A percentile compares a stretch with the other conserved stretches of the same genome.
These are phyloP conservation scores for Peromyscus aztecus DNA, from an alignment of 2,797 vertebrate species.

Conservation along the genomic window DNA sequence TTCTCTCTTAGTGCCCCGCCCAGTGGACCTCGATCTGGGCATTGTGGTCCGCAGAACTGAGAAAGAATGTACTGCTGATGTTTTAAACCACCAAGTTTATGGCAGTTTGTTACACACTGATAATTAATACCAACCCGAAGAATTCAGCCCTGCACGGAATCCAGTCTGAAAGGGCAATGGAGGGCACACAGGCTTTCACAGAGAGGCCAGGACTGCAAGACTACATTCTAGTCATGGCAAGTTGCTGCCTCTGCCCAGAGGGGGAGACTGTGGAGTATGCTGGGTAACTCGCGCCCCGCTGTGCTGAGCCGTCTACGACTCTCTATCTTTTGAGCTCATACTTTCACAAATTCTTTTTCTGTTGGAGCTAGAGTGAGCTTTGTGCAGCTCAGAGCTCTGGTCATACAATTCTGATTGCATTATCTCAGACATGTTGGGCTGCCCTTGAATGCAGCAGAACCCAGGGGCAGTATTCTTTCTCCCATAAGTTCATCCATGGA, in stretches of 20 bases:
- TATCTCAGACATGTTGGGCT: background rate
- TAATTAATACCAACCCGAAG: background rate
- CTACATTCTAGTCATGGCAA: background rate
- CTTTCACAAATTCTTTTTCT: conserved; percentile 38
- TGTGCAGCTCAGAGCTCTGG: background rate
- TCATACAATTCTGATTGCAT: background rate
- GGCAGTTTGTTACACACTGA: background rate
- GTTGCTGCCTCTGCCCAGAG: background rate
- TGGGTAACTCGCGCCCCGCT: background rate
- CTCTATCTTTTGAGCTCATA: background rate
- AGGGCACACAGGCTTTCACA: background rate
- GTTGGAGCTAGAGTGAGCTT: background rate
- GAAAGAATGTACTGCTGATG: background rate
- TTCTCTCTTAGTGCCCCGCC: background rate
- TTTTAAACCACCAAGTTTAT: background rate
- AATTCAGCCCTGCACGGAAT: background rate
- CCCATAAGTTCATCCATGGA: background rate
- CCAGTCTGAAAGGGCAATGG: background rate
- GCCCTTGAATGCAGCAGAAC: background rate
- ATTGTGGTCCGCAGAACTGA: background rate
- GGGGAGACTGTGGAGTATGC: background rate
- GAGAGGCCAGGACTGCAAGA: background rate
- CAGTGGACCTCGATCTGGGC: background rate
- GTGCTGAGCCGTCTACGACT: background rate
- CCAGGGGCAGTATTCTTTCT: background rate